Percentiles rank a stretch among this genome's conserved stretches.
These are phyloP conservation scores for Adoxophyes honmai DNA, from an alignment of 1,140 invertebrate species.

Conservation along the genomic window DNA sequence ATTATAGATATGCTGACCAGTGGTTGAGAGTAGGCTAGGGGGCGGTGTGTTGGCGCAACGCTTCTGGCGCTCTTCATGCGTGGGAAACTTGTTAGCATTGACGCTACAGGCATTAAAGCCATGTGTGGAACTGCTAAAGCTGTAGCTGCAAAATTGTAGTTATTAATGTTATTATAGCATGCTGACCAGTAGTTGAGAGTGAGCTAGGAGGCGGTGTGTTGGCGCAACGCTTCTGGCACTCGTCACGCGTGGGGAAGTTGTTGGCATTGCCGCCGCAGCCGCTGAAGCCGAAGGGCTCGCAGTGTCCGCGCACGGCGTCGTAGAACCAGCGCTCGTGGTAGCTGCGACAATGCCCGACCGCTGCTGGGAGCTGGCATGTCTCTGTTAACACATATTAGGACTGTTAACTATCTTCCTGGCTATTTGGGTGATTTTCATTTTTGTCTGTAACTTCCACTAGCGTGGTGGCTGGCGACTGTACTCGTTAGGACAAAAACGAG, in stretches of 20 bases:
- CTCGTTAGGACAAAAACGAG: no score
- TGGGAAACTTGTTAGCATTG: conserved; percentile 21
- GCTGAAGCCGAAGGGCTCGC: conserved; percentile 89
- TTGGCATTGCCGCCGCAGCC: conserved; percentile 94
- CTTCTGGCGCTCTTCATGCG: background rate
- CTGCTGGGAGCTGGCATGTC: conserved; percentile 85
- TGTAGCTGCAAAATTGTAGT: no score
- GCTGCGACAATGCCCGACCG: conserved; percentile 89
- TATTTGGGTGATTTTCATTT: no score
- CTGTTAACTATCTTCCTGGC: no score
- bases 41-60: conserved; percentile 17
- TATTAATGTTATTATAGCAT: no score
- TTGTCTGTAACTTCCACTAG: no score
- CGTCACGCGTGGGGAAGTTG: conserved; percentile 80
- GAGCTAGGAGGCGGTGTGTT: background rate
- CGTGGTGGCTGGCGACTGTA: no score
- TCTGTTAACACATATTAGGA: no score
- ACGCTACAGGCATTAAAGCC: conserved; percentile 1
- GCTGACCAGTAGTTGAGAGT: no score
- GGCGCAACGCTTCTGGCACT: background rate
- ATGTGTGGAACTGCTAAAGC: conserved; percentile 30
- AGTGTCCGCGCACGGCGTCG: conserved; percentile 82
- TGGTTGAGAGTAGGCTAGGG: background rate
- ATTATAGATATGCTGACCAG: no score
- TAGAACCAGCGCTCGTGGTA: conserved; percentile 90